Conservation (phyloP, 2,113 vertebrate species). For the Bubalus kerabau region DNA sequence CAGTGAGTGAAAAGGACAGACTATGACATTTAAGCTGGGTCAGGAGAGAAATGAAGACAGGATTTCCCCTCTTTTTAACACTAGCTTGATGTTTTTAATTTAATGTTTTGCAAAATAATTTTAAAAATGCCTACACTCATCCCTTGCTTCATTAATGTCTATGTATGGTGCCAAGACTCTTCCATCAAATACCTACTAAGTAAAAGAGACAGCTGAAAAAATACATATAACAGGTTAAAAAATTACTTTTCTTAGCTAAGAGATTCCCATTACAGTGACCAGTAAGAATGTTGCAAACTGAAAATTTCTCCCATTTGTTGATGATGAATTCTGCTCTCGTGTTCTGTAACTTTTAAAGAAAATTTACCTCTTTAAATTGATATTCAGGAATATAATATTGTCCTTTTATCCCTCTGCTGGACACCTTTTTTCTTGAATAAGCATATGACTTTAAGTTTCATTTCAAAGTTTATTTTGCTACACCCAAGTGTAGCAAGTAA, state of each 20-base stretch:
- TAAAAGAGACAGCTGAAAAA: background rate
- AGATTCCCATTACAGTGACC: background rate
- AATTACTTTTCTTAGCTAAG: background rate
- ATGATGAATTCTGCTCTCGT: background rate
- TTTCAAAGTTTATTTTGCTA: background rate
- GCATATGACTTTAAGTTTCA: background rate
- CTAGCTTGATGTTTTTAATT: background rate
- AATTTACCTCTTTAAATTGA: background rate
- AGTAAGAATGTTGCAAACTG: background rate
- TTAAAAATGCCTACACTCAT: background rate
- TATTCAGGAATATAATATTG: background rate
- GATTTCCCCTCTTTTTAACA: background rate
- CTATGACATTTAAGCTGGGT: background rate
- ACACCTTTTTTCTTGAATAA: background rate
- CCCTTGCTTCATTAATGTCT: background rate
- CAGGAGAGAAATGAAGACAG: background rate
- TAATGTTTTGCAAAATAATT: background rate
- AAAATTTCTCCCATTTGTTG: background rate
- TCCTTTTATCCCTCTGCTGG: background rate
- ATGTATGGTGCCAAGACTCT: background rate
- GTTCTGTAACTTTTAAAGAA: background rate
- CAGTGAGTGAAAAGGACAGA: conserved; percentile 18
- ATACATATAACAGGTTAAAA: background rate
- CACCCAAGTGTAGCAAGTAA: background rate
- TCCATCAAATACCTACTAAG: background rate